Percentiles rank a stretch among this genome's conserved stretches.
These are phyloP conservation scores for Chaetodon auriga DNA, from an alignment of 2,113 vertebrate genomes.

Conservation along the genomic window DNA sequence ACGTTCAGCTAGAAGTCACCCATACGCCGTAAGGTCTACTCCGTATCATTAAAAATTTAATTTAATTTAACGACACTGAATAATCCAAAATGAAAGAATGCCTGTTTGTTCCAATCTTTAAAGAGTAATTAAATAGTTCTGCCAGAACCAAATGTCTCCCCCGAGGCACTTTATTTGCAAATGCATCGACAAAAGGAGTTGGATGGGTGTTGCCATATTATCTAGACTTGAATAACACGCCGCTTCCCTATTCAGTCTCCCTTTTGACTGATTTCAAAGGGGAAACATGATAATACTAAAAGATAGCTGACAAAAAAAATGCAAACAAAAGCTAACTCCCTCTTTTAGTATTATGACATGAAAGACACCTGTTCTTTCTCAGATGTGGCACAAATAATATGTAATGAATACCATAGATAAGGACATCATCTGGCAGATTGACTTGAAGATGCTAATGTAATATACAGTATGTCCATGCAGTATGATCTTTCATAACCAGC, in stretches of 20 bases:
- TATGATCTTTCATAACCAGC: background rate
- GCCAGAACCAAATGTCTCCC: constrained; percentile 40
- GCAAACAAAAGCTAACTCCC: constrained; percentile 66
- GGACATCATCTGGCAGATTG: constrained; percentile 35
- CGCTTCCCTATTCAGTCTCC: constrained; percentile 65
- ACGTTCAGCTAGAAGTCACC: background rate
- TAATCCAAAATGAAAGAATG: background rate
- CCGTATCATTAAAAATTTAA: background rate
- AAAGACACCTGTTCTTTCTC: constrained; percentile 77
- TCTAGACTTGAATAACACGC: constrained; percentile 68
- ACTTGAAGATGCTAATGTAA: constrained; percentile 3
- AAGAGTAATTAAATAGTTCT: constrained; percentile 4
- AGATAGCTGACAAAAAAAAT: constrained; percentile 69
- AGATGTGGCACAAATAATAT: constrained; percentile 62
- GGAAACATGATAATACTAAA: constrained; percentile 80
- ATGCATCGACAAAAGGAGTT: constrained; percentile 68
- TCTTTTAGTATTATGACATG: constrained; percentile 70
- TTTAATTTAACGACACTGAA: background rate
- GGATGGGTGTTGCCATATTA: constrained; percentile 78
- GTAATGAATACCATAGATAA: constrained; percentile 64
- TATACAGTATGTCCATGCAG: background rate
- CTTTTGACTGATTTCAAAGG: constrained; percentile 75
- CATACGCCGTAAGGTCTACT: no score
- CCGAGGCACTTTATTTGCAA: constrained; percentile 44
- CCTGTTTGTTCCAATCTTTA: constrained; percentile 5